Evolutionary conservation across 2,797 vertebrate genomes (phyloP).

Genomic region (Amazona finschi): DNA sequence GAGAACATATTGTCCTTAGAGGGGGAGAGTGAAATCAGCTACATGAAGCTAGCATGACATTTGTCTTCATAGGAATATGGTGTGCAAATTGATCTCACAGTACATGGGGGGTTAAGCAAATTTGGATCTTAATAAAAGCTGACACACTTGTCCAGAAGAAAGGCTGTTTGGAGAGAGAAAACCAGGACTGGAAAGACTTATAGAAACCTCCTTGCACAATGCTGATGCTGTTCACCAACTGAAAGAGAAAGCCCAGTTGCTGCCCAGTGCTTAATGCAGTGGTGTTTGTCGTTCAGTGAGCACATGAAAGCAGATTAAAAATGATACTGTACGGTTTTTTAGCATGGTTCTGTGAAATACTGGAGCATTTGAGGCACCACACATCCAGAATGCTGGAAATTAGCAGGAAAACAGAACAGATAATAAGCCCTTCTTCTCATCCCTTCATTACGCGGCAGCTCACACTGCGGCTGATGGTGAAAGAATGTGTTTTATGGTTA

Average conservation of each 20-base stretch:
- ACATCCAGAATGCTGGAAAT: constrained; percentile 23
- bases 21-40: constrained; percentile 11
- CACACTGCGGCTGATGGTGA: background rate
- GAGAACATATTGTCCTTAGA: constrained; percentile 45
- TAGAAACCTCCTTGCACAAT: constrained; percentile 16
- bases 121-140: background rate
- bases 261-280: background rate
- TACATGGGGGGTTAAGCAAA: background rate
- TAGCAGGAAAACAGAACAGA: constrained; percentile 4
- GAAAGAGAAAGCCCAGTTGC: background rate
- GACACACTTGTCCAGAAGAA: background rate
- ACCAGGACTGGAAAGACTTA: background rate
- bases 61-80: constrained; percentile 24
- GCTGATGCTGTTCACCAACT: background rate
- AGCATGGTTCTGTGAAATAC: background rate
- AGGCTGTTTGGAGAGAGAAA: background rate
- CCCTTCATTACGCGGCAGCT: background rate
- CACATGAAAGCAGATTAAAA: background rate
- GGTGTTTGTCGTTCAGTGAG: background rate
- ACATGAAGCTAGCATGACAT: constrained; percentile 28
- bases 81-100: background rate
- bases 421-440: background rate
- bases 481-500: constrained; percentile 5
- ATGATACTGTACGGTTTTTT: constrained; percentile 1
- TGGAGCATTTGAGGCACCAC: background rate